phyloP scores from a whole-genome alignment of 2,113 vertebrate genomes.

The Clarias magur region DNA sequence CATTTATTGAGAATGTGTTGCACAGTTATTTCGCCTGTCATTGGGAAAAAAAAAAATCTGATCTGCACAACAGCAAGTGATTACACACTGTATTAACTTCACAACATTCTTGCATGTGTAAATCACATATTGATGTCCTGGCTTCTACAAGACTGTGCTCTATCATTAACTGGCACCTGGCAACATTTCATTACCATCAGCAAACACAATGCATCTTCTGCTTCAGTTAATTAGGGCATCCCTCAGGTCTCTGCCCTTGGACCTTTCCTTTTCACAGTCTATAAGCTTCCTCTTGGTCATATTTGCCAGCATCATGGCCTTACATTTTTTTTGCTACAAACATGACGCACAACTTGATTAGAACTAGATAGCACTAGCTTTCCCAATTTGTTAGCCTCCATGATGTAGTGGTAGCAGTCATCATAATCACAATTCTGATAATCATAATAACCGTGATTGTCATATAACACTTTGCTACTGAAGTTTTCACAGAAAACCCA shows the following conservation, averaged over 20 bases:
- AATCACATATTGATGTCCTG: slow-evolving; percentile 9
- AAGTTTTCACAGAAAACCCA: not conserved
- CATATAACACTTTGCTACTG: not conserved
- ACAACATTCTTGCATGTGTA: not conserved
- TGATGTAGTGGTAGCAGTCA: not conserved
- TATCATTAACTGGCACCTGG: not conserved
- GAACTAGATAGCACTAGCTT: not conserved
- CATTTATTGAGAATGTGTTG: slow-evolving; percentile 1
- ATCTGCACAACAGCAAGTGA: slow-evolving; percentile 12
- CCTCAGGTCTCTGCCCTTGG: not conserved
- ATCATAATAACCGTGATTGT: not conserved
- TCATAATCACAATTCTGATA: not conserved
- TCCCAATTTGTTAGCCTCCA: not conserved
- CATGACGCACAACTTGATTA: not conserved
- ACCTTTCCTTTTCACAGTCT: not conserved
- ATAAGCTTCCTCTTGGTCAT: not conserved
- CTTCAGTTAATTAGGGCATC: not conserved
- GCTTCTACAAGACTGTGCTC: not conserved
- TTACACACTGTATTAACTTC: slow-evolving; percentile 31
- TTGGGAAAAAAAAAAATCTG: not conserved
- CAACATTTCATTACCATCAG: not conserved
- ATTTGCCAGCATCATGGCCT: not conserved
- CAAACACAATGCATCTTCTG: not conserved
- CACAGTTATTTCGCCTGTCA: slow-evolving; percentile 12
- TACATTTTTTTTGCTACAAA: not conserved